Base-by-base conservation (phyloP, 2,113 vertebrate species). In the Regulus satrapa region DNA sequence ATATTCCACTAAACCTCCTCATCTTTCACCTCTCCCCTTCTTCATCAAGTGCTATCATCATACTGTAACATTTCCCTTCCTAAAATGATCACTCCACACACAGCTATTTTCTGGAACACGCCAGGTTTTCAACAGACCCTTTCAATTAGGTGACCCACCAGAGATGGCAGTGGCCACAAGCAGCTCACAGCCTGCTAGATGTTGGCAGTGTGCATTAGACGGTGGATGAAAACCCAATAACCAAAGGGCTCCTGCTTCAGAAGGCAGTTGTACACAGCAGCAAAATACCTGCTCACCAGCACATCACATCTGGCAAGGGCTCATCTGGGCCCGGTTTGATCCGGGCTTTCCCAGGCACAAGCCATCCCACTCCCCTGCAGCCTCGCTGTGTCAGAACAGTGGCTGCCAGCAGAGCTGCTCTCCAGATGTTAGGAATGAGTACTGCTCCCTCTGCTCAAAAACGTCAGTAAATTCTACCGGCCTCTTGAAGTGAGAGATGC, bases 371-470 rank as follows among this genome's bases (percentile, higher is more conserved):
- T 5, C 12, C 59, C 52, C 52, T 2, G 8, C 24, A 28, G 80
- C 62, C 83, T 40, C 0, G 1, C 72, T 62, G 34, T 0, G 2
- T 24, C 1, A 1, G 23, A 76, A 41, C 9, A 1, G 49, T 0
- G 0, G 54, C 78, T 78, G 62, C 88, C 79, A 72, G 64, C 84
- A 88, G 74, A 90, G 76, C 88, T 78, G 85, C 49, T 31, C 8
- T 58, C 67, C 95, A 95, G 91, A 89, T 91, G 94, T 85, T 45
- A 36, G 67, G 16, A 83, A 46, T 63, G 25, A 85, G 80, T 9
- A 14, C 66, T 54, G 85, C 61, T 93, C 68, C 58, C 54, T 84
- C 92, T 38, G 52, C 91, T 88, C 69, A 36, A 59, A 89, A 73
- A 76, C 0, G 1, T 19, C 84, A 91, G 76, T 80, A 92, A 80